Evolutionary conservation across 2,113 vertebrate species (phyloP).

Genomic region (Rhineura floridana): DNA sequence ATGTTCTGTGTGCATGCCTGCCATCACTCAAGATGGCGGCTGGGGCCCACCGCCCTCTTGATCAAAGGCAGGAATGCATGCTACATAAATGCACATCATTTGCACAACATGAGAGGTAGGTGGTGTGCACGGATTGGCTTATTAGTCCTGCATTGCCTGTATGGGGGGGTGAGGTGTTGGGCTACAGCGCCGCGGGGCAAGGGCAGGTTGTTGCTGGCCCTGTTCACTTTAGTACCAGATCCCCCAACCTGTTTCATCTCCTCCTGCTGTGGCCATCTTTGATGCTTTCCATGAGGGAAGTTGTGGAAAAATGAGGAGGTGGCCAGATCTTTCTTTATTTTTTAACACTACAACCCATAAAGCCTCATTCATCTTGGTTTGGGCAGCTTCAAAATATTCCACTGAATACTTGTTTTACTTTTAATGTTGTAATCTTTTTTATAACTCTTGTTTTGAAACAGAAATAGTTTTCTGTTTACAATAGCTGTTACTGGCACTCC

Average conservation of each 20-base stretch:
- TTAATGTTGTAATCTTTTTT: background rate
- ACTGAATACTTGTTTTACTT: background rate
- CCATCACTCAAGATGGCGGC: no score
- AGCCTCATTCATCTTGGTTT: background rate
- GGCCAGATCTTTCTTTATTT: background rate
- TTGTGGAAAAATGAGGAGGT: background rate
- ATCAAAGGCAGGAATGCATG: no score
- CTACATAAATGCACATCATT: no score
- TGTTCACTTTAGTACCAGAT: background rate
- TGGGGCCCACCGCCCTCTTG: no score
- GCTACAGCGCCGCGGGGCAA: no score
- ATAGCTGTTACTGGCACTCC: background rate
- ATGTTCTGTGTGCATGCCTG: no score
- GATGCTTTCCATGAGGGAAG: background rate
- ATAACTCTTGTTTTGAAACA: slow-evolving; percentile 7
- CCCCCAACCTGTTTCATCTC: background rate
- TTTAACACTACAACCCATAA: background rate
- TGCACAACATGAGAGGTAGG: no score
- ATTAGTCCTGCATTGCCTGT: no score
- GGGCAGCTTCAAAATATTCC: background rate
- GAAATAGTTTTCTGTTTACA: background rate
- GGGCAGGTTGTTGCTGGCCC: no score
- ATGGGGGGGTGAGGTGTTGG: no score
- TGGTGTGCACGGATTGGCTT: no score
- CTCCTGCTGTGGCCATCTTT: background rate